phyloP scores from a whole-genome alignment of 1,140 invertebrate species.

The Nasonia longicornis region DNA sequence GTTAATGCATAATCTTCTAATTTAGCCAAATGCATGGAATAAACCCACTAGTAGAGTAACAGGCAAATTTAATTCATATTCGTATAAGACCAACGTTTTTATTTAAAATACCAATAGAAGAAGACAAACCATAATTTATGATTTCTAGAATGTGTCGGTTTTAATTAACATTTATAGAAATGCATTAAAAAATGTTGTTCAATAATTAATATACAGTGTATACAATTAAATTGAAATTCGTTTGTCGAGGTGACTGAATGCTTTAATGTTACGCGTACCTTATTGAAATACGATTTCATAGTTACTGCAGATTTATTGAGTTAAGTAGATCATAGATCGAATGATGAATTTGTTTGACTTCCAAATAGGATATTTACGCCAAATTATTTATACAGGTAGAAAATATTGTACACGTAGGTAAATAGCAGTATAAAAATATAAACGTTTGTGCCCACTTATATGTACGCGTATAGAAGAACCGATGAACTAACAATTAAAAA shows the following conservation, averaged over 20 bases:
- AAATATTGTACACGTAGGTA: slow-evolving; percentile 6
- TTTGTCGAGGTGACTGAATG: neutral
- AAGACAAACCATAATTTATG: no score
- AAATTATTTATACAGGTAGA: slow-evolving; percentile 38
- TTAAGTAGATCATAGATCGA: neutral
- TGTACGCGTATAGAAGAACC: slow-evolving; percentile 17
- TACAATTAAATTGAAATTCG: neutral
- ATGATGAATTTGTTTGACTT: slow-evolving; percentile 21
- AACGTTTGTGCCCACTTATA: neutral
- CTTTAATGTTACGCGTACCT: neutral
- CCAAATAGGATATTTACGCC: slow-evolving; percentile 25
- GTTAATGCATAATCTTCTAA: neutral
- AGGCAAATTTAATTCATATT: neutral
- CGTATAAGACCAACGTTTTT: neutral
- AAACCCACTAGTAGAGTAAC: neutral
- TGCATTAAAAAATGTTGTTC: neutral
- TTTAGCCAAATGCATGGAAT: neutral
- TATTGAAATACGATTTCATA: neutral
- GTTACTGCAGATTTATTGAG: neutral
- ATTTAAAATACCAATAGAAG: neutral
- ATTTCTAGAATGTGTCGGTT: no score
- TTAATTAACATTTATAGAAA: neutral
- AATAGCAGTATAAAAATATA: slow-evolving; percentile 27
- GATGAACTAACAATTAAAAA: slow-evolving; percentile 11
- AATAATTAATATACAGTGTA: neutral